Evolutionary conservation across 2,888 invertebrate genomes (phyloP), one percentile per base, ranked within the genome.

Genomic region (Euzophera pinguis): DNA sequence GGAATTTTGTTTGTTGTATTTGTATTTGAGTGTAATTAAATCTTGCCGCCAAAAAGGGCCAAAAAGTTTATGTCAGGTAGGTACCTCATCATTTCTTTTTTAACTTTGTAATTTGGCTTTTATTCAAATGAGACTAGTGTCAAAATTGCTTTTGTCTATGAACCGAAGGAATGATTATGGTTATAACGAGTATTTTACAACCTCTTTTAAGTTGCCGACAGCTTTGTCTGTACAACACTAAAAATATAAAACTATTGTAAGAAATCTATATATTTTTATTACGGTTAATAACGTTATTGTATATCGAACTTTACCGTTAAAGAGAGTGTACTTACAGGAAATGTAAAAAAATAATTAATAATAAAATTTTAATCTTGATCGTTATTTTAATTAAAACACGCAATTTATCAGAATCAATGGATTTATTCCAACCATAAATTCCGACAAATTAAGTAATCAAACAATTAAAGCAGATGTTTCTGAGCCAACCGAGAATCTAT

Each of bases 131-230:
- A 22, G 3, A 22, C 22, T 3, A 22, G 22, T 22, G 5, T 22
- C 22, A 22, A 22, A 22, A 22, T 22, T 22, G n/a, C 22, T 22
- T 22, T 22, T 22, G 22, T 5, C 22, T 5, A 22, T 7, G 32
- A 32, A 32, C 7, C 4, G 14, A 39, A 39, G 13, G 2, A 3
- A 14, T 14, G 16, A 22, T 6, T 7, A 29, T 71, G 71, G 70
- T 70, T 73, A 80, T 83, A 72, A 81, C 75, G 73, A 73, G 66
- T 65, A 72, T 71, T 82, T 80, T 75, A 83, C 74, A 74, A 67
- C 68, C 53, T 50, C 72, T 81, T 81, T 81, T 77, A 73, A 45
- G 47, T 50, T 22, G 70, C 82, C 84, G 83, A 66, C 29, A 9
- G 67, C 56, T 62, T 71, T 75, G 75, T 71, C 73, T 64, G 62